phyloP scores from a whole-genome alignment of 2,113 vertebrate species.

The Lepidothrix coronata region DNA sequence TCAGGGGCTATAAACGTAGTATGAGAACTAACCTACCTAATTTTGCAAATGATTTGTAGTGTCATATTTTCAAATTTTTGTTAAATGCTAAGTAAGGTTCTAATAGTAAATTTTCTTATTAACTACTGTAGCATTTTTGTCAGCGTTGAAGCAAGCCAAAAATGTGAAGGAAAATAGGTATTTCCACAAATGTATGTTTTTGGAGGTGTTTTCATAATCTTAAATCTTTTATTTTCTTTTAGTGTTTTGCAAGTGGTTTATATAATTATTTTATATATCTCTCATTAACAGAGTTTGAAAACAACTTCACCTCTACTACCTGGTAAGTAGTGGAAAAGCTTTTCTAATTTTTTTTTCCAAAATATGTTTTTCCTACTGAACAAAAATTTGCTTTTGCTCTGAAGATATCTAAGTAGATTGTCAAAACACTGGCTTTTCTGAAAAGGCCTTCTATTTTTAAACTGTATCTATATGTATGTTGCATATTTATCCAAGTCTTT shows the following conservation, averaged over 20 bases:
- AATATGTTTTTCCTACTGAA: neutral
- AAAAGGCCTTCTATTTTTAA: neutral
- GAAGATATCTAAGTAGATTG: neutral
- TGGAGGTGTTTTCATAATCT: neutral
- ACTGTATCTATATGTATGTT: neutral
- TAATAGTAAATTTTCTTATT: neutral
- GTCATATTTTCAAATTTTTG: neutral
- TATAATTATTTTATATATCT: neutral
- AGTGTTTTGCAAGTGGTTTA: neutral
- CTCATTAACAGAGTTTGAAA: constrained; percentile 67
- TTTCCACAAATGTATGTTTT: neutral
- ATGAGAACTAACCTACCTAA: neutral
- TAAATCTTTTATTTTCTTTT: neutral
- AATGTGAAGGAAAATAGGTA: neutral
- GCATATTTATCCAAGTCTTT: neutral
- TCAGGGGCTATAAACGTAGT: neutral
- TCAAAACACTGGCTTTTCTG: neutral
- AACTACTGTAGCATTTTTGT: neutral
- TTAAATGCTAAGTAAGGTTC: neutral
- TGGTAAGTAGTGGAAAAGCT: constrained; percentile 64
- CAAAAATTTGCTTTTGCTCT: neutral
- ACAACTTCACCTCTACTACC: constrained; percentile 62
- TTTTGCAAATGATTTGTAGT: neutral
- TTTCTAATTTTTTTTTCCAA: neutral
- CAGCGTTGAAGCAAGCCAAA: neutral